Conservation (phyloP, 2,888 invertebrate genomes). For the Machimus atricapillus region DNA sequence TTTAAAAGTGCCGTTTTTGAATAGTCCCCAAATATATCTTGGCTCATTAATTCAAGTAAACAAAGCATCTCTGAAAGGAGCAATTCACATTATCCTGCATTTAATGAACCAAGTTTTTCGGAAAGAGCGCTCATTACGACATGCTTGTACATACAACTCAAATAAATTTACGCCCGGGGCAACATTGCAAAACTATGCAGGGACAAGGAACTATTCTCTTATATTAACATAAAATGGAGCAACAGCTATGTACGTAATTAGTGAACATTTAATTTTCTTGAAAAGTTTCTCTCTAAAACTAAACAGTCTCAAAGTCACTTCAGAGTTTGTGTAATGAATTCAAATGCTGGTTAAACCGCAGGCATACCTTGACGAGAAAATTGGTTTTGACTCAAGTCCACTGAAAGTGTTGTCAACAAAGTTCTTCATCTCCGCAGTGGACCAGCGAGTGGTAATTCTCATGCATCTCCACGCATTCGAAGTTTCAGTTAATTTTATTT, state of each 20-base stretch:
- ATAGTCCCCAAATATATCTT: not conserved
- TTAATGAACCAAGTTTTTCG: constrained; percentile 34
- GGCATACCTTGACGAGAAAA: constrained; percentile 1
- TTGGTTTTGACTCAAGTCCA: not conserved
- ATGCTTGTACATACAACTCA: not conserved
- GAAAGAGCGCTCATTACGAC: constrained; percentile 1
- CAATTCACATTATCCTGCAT: constrained; percentile 19
- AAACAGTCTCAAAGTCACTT: not conserved
- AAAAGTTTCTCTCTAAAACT: constrained; percentile 16
- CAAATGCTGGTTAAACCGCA: constrained; percentile 6
- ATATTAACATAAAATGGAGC: constrained; percentile 34
- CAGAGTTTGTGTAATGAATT: constrained; percentile 24
- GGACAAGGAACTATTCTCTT: constrained; percentile 8
- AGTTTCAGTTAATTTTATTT: not conserved
- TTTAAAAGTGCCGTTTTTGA: not conserved
- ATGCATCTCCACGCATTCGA: not conserved
- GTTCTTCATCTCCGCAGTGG: not conserved
- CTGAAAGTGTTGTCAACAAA: constrained; percentile 1
- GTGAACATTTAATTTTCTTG: constrained; percentile 33
- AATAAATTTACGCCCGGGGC: not conserved
- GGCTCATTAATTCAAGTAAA: constrained; percentile 30
- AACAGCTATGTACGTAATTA: constrained; percentile 24
- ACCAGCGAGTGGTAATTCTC: constrained; percentile 23
- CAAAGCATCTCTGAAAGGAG: not conserved
- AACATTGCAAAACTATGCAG: constrained; percentile 11